Evolutionary conservation across 2,888 invertebrate genomes (phyloP), one percentile per base, ranked within the genome.

Genomic region (Acrobasis suavella): DNA sequence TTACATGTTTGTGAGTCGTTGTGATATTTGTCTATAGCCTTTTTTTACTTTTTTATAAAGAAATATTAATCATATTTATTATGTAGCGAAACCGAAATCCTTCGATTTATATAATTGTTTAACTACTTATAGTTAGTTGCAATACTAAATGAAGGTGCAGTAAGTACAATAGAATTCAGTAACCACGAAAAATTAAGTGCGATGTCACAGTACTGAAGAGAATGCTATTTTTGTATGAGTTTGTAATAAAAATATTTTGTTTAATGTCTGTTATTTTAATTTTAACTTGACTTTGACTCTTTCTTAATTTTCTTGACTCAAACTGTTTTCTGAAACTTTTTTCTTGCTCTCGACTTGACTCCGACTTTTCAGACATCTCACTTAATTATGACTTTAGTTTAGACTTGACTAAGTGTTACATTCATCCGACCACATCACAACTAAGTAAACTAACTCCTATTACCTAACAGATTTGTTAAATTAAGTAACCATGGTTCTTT

Each of bases 301-400:
- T 63, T 68, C 65, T 68, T 10, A 16, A 37, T 38, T 67, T 67
- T 69, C 71, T 69, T 59, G 68, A 62, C 15, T 62, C 7, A 15
- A 17, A 17, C 8, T 42, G 32, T 32, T 65, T 50, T 71, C 72
- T 70, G 50, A 66, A 8, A 38, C 16, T 50, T 72, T 46, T n/a
- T 74, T 75, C 75, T 78, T 76, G 67, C 81, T 78, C 79, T 72
- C 61, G 62, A 72, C 74, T 62, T 66, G 74, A 74, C 75, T 74
- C 71, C 72, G 78, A 83, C 80, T 78, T 63, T 75, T 77, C 78
- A 80, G 90, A 90, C 89, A 89, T 90, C 89, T 85, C 88, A 85
- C 90, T 90, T 91, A 82, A 80, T 82, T 76, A 67, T 71, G 70
- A 67, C 7, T 8, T 32, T 52, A 7, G 10, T 55, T 39, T 56